These are phyloP conservation scores for Oncorhynchus mykiss DNA, from an alignment of 2,113 vertebrate genomes.

Conservation along the genomic window DNA sequence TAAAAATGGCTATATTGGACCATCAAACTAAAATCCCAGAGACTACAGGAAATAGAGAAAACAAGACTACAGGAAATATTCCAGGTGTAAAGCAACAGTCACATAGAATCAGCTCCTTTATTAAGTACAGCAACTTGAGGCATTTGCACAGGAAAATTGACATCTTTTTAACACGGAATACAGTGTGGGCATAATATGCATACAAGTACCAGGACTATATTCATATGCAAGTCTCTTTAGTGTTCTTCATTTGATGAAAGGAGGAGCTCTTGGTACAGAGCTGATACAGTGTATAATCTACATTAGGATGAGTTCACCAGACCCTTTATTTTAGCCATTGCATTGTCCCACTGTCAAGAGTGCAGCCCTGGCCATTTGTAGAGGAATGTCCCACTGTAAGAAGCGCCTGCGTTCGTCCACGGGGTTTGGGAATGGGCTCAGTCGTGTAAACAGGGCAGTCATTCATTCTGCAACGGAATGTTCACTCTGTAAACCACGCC, in stretches of 20 bases:
- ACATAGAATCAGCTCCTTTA: constrained; percentile 85
- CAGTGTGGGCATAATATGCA: constrained; percentile 77
- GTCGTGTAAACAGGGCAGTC: constrained; percentile 74
- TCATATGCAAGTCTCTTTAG: constrained; percentile 75
- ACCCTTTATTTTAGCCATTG: constrained; percentile 65
- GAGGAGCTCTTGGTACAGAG: constrained; percentile 66
- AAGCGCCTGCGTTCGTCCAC: constrained; percentile 41
- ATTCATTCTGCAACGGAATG: constrained; percentile 68
- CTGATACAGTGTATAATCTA: constrained; percentile 81
- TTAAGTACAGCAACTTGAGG: constrained; percentile 85
- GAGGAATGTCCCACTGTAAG: constrained; percentile 55
- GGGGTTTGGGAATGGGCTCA: constrained; percentile 55
- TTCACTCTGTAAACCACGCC: constrained; percentile 49
- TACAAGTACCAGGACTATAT: constrained; percentile 83
- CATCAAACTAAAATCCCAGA: neutral
- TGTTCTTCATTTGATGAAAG: constrained; percentile 78
- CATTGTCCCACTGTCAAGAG: constrained; percentile 63
- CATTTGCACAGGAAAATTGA: constrained; percentile 79
- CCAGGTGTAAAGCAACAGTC: constrained; percentile 49
- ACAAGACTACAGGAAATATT: neutral
- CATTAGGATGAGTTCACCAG: constrained; percentile 65
- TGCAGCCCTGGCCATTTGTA: constrained; percentile 50
- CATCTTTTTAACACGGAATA: constrained; percentile 77
- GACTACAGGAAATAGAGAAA: neutral
- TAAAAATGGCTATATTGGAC: too few species aligned